Percentiles rank a stretch among this genome's conserved stretches.
Evolutionary conservation across 2,113 vertebrate genomes (phyloP).

Genomic region (Siphamia tubifer): DNA sequence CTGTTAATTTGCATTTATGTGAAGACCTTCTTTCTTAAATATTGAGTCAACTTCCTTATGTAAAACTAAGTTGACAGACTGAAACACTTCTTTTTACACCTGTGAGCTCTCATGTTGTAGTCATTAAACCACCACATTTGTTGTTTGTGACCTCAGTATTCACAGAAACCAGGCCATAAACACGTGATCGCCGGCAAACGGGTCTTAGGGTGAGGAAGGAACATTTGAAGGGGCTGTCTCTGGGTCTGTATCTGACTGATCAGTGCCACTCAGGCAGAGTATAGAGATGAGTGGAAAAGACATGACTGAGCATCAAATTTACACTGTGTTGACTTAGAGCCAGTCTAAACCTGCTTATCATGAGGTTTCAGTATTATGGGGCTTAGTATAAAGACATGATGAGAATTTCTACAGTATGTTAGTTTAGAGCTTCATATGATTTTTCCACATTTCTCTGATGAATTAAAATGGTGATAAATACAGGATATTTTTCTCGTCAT

Average conservation of each 20-base stretch:
- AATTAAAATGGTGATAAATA: constrained; percentile 9
- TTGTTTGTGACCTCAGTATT: neutral
- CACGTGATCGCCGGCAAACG: constrained; percentile 10
- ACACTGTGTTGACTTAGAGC: constrained; percentile 17
- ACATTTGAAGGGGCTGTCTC: constrained; percentile 23
- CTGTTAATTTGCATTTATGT: neutral
- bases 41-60: neutral
- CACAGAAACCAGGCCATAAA: neutral
- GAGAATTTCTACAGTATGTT: neutral
- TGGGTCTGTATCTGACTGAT: neutral
- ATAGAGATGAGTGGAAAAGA: constrained; percentile 36
- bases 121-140: neutral
- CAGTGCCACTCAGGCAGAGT: constrained; percentile 3
- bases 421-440: neutral
- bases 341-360: constrained; percentile 25
- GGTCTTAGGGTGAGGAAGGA: neutral
- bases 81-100: neutral
- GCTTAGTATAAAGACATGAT: constrained; percentile 47
- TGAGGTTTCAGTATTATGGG: constrained; percentile 39
- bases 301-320: constrained; percentile 38
- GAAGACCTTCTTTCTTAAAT: neutral
- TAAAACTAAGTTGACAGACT: neutral
- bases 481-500: neutral
- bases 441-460: neutral
- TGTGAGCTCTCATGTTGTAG: neutral